Evolutionary conservation across 2,888 invertebrate species (phyloP).

Genomic region (Athetis lepigone): DNA sequence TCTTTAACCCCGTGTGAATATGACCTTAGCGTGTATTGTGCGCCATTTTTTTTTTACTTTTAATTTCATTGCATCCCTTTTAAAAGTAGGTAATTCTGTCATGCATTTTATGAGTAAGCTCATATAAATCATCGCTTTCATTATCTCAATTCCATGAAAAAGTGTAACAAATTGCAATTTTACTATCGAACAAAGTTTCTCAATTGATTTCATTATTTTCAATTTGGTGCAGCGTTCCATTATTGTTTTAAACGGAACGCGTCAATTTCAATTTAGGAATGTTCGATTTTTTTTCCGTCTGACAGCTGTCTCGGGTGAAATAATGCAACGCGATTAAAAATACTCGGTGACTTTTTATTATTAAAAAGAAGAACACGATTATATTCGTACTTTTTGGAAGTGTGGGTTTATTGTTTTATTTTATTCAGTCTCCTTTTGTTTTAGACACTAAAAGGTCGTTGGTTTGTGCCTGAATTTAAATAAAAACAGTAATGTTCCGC

Average conservation of each 20-base stretch:
- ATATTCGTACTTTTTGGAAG: constrained; percentile 39
- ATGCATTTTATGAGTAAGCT: neutral
- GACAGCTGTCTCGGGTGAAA: constrained; percentile 77
- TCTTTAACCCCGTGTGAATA: constrained; percentile 81
- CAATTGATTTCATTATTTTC: constrained; percentile 86
- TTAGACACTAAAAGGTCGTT: constrained; percentile 61
- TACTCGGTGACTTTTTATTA: constrained; percentile 54
- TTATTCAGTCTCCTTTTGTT: constrained; percentile 44
- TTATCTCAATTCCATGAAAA: constrained; percentile 14
- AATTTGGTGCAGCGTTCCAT: constrained; percentile 80
- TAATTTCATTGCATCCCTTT: constrained; percentile 6
- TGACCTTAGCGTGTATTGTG: constrained; percentile 74
- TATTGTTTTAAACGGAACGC: constrained; percentile 88
- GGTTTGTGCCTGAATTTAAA: constrained; percentile 79
- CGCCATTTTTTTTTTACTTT: constrained; percentile 40
- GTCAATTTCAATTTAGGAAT: constrained; percentile 87
- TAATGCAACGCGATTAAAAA: constrained; percentile 73
- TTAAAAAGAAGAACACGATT: constrained; percentile 35
- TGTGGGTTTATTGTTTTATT: constrained; percentile 41
- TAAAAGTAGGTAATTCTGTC: neutral
- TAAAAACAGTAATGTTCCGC: constrained; percentile 89
- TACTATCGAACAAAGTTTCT: constrained; percentile 69
- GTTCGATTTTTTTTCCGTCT: constrained; percentile 75
- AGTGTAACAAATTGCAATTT: constrained; percentile 64
- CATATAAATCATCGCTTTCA: neutral